A percentile compares a stretch with the other conserved stretches of the same genome.
These are phyloP conservation scores for Alsophila aescularia DNA, from an alignment of 2,888 invertebrate species.

Conservation along the genomic window DNA sequence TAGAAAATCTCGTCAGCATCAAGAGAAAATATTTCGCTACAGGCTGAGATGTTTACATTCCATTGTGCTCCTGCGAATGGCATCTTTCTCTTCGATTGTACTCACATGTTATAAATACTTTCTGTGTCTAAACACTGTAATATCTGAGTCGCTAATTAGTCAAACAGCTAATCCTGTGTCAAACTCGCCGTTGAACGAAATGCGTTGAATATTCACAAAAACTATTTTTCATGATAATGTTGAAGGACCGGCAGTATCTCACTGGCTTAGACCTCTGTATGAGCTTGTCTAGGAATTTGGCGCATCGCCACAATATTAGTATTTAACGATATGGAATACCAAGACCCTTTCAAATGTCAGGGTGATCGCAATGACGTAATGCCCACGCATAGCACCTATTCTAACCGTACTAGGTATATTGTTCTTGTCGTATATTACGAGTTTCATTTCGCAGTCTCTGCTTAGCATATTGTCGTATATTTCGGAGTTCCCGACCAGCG, in stretches of 20 bases:
- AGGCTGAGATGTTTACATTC: conserved; percentile 7
- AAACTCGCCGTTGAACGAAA: too few species aligned
- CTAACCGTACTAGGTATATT: background rate
- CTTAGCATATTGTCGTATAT: too few species aligned
- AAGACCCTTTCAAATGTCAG: conserved; percentile 8
- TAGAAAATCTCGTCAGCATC: background rate
- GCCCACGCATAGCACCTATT: too few species aligned
- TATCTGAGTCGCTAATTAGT: background rate
- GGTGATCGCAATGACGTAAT: background rate
- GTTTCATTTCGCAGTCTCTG: background rate
- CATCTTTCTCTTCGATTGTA: background rate
- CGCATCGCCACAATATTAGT: background rate
- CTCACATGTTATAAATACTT: background rate
- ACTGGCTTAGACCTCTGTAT: too few species aligned
- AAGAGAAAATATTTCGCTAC: background rate
- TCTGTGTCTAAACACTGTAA: background rate
- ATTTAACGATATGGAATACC: too few species aligned
- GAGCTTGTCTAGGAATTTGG: background rate
- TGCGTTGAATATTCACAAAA: too few species aligned
- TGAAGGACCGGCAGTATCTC: too few species aligned
- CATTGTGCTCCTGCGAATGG: background rate
- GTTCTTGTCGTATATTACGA: background rate
- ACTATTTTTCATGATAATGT: too few species aligned
- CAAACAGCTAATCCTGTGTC: too few species aligned
- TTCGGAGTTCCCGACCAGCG: background rate